phyloP scores from a whole-genome alignment of 2,888 invertebrate genomes.

The Drosophila niveifrons region DNA sequence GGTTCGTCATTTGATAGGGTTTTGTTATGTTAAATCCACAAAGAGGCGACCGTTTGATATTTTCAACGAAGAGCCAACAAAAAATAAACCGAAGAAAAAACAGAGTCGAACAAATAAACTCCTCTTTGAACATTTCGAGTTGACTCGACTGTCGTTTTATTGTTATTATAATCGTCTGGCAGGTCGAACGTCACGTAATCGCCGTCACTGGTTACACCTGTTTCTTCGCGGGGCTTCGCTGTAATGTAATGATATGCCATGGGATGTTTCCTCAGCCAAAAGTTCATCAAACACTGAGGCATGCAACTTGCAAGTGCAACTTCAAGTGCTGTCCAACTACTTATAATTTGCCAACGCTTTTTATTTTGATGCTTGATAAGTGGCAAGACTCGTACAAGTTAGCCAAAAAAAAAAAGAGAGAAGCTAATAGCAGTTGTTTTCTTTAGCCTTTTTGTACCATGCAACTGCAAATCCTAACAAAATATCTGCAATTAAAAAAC shows the following conservation, averaged over 20 bases:
- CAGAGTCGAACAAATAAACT: constrained; percentile 35
- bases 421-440: constrained; percentile 60
- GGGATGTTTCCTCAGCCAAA: constrained; percentile 49
- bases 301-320: constrained; percentile 48
- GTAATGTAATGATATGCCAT: constrained; percentile 75
- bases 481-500: constrained; percentile 64
- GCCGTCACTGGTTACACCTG: constrained; percentile 77
- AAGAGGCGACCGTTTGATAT: constrained; percentile 70
- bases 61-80: constrained; percentile 48
- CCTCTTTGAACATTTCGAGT: constrained; percentile 39
- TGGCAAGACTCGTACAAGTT: constrained; percentile 24
- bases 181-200: constrained; percentile 72
- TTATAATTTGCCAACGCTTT: constrained; percentile 52
- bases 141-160: constrained; percentile 50
- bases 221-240: constrained; percentile 44
- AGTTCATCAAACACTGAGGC: constrained; percentile 75
- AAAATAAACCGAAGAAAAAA: constrained; percentile 9
- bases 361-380: constrained; percentile 56
- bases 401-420: constrained; percentile 10
- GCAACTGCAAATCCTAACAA: constrained; percentile 38
- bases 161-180: constrained; percentile 69
- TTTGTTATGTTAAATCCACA: constrained; percentile 65
- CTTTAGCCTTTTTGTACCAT: constrained; percentile 18
- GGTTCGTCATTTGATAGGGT: constrained; percentile 58
- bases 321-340: constrained; percentile 37